Evolutionary conservation across 2,113 vertebrate genomes (phyloP).

Genomic region (Pseudopipra pipra): DNA sequence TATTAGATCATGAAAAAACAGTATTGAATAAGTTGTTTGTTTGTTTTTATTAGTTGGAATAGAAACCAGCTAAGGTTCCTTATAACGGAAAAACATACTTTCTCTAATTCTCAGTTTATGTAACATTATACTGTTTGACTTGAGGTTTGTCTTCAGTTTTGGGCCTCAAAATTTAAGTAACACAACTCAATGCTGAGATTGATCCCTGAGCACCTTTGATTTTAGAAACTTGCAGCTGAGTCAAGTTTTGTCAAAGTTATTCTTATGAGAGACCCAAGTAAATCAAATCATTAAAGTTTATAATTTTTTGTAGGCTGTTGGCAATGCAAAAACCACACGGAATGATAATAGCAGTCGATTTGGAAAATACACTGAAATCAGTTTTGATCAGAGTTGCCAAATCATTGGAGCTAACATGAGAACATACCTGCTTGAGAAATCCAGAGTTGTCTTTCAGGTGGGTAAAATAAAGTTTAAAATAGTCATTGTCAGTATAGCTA

Average conservation of each 20-base stretch:
- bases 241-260: neutral
- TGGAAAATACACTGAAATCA: constrained; percentile 97
- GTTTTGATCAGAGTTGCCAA: constrained; percentile 86
- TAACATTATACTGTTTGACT: neutral
- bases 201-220: neutral
- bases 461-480: neutral
- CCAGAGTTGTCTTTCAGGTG: constrained; percentile 96
- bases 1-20: neutral
- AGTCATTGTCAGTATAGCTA: neutral
- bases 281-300: neutral
- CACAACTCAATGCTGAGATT: neutral
- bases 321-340: constrained; percentile 96
- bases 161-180: neutral
- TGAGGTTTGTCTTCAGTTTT: neutral
- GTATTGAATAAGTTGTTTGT: neutral
- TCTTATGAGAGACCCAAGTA: neutral
- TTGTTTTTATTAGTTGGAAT: neutral
- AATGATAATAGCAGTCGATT: constrained; percentile 99
- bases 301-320: constrained; percentile 82
- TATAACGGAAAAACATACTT: neutral
- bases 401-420: constrained; percentile 98
- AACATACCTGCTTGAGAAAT: constrained; percentile 96
- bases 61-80: neutral
- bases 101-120: neutral
- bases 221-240: neutral